Base-by-base conservation (phyloP, 1,140 invertebrate genomes). In the Radopholus similis region DNA sequence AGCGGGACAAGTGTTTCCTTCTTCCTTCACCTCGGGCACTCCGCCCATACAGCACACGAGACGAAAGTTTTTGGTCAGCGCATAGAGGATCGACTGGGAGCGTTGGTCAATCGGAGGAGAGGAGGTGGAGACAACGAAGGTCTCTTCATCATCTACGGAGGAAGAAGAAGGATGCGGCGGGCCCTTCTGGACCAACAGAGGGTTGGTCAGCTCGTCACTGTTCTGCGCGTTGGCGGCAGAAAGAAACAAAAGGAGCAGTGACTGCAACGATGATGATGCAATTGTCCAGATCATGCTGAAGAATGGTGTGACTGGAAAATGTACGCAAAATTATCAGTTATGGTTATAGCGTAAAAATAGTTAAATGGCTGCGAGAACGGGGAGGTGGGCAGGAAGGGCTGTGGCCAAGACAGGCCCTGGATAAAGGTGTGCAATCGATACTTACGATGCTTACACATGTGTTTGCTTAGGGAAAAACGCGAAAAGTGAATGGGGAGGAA, bases 41-140 rank as follows among this genome's bases (percentile, higher is more conserved):
- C 58, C 58, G 47, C 38, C 58, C 58, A 60, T 60, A 15, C 58
- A 60, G 35, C 58, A 60, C 23, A 60, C 58, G 28, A 60, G 18
- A 32, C 47, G 34, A 47, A 60, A 60, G 32, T 47, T 15, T 38
- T 60, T 60, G 9, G 47, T 32, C 11, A n/a, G 15, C 15, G 49
- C 13, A n/a, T 30, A 53, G 18, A 34, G 9, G 18, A 13, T 18
- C 32, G 23, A n/a, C n/a, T n/a, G n/a, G n/a, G n/a, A n/a, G n/a
- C n/a, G n/a, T n/a, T n/a, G n/a, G n/a, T n/a, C 26, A 49, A 26
- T 34, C 23, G 13, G 57, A 18, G 26, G 32, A 21, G 1, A 26
- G 21, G 26, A 6, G 8, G 32, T 21, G 38, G 23, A 58, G 18
- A 35, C n/a, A n/a, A n/a, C n/a, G n/a, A n/a, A n/a, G n/a, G n/a